Evolutionary conservation across 1,140 invertebrate genomes (phyloP), one percentile per base, ranked within the genome.

Genomic region (Sarcophaga peregrina): DNA sequence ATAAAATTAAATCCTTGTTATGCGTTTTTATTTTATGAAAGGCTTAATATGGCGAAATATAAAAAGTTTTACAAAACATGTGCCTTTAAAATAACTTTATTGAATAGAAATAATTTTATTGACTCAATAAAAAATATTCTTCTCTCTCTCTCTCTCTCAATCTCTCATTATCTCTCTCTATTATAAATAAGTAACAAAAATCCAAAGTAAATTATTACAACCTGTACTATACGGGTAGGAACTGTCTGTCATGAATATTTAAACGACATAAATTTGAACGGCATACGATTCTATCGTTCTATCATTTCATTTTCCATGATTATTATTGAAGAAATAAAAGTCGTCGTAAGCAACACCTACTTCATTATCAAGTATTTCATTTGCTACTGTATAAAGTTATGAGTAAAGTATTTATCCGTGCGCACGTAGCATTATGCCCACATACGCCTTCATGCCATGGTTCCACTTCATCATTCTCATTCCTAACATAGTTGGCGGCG

Each of bases 131-230:
- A 68, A 37, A 1, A 2, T 4, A 37, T 37, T 37, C 25, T 37
- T 68, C 20, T 68, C 9, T 68, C 25, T 37, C 4, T 37, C 25
- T 37, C 25, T 37, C 25, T 37, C 4, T 37, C 25, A 20, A 4
- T 68, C 20, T 68, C 8, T 68, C n/a, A n/a, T n/a, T n/a, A n/a
- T n/a, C n/a, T n/a, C n/a, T n/a, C n/a, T n/a, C n/a, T 20, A 8
- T 68, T 68, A 10, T 68, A 68, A 68, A 68, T 68, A 68, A 68
- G 20, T 68, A 68, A 68, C 17, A 68, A 68, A 58, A 68, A 68
- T 68, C 15, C 54, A 58, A n/a, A 58, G n/a, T n/a, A 58, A n/a
- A 13, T 3, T 6, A 58, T 7, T n/a, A n/a, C 54, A 58, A 58
- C 11, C 54, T n/a, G 54, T 37, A 37, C 25, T 37, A 4, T 37